Percentiles rank a stretch among this genome's conserved stretches.
These are phyloP conservation scores for Podiceps cristatus DNA, from an alignment of 2,113 vertebrate species.

Conservation along the genomic window DNA sequence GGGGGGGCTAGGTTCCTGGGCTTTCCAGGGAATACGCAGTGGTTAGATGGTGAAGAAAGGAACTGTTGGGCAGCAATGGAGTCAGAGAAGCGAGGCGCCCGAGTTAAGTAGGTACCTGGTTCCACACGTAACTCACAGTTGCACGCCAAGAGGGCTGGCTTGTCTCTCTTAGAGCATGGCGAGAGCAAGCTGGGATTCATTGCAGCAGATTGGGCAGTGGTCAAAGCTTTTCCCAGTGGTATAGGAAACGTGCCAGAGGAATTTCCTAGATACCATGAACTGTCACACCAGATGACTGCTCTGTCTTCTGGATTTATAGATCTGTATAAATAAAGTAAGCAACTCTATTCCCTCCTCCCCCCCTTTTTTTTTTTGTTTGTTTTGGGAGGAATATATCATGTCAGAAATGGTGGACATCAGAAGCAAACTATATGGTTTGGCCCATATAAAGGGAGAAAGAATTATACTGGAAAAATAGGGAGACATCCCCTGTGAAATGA, in stretches of 20 bases:
- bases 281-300: not conserved
- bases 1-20: not conserved
- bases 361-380: accelerated
- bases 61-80: not conserved
- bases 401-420: not conserved
- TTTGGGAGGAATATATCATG: too few species aligned
- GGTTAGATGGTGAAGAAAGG: not conserved
- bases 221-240: not conserved
- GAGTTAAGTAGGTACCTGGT: not conserved
- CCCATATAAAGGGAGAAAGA: not conserved
- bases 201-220: not conserved
- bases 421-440: not conserved
- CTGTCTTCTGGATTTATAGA: not conserved
- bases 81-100: not conserved
- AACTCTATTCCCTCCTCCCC: accelerated
- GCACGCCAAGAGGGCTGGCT: not conserved
- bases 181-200: not conserved
- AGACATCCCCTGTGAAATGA: not conserved
- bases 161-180: not conserved
- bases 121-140: not conserved
- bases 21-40: not conserved
- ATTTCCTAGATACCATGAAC: not conserved
- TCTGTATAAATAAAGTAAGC: not conserved
- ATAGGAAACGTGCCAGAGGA: not conserved
- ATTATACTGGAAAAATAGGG: not conserved